A percentile compares a stretch with the other conserved stretches of the same genome.
Conservation (phyloP, 2,113 vertebrate genomes). For the Catagonus wagneri region DNA sequence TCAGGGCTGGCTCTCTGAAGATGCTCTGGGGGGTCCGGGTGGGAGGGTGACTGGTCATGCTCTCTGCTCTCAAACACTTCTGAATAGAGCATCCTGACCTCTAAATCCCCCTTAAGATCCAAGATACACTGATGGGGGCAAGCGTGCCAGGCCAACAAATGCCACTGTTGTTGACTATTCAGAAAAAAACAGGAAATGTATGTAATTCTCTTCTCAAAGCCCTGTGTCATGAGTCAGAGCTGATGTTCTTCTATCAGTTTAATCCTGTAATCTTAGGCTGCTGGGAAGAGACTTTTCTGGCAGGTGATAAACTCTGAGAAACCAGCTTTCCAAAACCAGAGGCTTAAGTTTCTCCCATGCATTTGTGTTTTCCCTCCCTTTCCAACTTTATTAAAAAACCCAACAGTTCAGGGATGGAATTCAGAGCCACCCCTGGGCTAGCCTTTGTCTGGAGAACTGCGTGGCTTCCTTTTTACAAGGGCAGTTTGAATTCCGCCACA, state of each 20-base stretch:
- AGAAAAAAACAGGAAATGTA: constrained; percentile 69
- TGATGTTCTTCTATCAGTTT: constrained; percentile 75
- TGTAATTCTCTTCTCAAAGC: constrained; percentile 81
- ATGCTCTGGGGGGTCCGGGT: background rate
- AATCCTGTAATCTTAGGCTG: constrained; percentile 79
- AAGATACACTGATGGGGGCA: background rate
- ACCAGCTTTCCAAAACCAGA: constrained; percentile 19
- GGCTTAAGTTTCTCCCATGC: constrained; percentile 48
- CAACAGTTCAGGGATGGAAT: constrained; percentile 3
- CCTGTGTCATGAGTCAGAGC: constrained; percentile 81
- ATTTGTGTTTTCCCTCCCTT: constrained; percentile 41
- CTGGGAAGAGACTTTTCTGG: constrained; percentile 58
- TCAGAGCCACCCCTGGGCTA: constrained; percentile 32
- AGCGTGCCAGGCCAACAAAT: background rate
- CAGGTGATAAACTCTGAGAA: constrained; percentile 74
- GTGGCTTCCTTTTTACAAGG: constrained; percentile 35
- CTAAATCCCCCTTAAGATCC: background rate
- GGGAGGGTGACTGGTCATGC: background rate
- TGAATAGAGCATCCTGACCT: background rate
- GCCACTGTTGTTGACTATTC: constrained; percentile 62
- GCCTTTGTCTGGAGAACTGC: background rate
- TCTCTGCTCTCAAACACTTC: constrained; percentile 13
- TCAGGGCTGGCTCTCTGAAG: background rate
- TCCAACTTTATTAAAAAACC: constrained; percentile 43
- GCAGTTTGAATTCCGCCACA: constrained; percentile 60